Evolutionary conservation across 2,797 vertebrate species (phyloP).

Genomic region (Semotilus atromaculatus): DNA sequence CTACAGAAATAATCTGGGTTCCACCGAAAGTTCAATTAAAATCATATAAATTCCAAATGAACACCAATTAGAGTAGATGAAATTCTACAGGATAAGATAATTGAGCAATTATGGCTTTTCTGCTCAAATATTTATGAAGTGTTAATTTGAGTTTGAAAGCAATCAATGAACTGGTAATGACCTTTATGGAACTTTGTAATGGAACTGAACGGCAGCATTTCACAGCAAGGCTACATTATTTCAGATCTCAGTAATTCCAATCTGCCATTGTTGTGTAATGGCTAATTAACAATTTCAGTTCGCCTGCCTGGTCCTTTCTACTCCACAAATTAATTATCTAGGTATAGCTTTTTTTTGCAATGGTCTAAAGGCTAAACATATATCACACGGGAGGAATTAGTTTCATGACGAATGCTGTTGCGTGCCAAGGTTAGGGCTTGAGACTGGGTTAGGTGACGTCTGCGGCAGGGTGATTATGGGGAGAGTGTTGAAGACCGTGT

Average conservation of each 20-base stretch:
- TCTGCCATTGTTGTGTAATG: constrained; percentile 39
- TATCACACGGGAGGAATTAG: constrained; percentile 28
- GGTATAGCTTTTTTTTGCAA: not conserved
- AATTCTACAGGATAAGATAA: constrained; percentile 75
- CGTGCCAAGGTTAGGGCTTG: constrained; percentile 20
- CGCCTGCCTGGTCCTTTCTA: constrained; percentile 23
- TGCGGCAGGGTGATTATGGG: constrained; percentile 24
- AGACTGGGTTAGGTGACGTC: constrained; percentile 29
- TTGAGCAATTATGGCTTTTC: constrained; percentile 72
- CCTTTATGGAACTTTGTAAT: constrained; percentile 57
- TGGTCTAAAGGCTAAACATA: constrained; percentile 35
- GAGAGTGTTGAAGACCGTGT: constrained; percentile 41
- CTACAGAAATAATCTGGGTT: constrained; percentile 74
- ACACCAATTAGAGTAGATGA: constrained; percentile 73
- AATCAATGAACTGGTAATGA: constrained; percentile 63
- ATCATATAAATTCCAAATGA: constrained; percentile 79
- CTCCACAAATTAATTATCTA: constrained; percentile 29
- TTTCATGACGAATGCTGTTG: constrained; percentile 24
- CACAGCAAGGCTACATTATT: constrained; percentile 20
- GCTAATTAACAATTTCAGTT: constrained; percentile 51
- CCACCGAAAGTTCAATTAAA: constrained; percentile 73
- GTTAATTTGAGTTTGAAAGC: constrained; percentile 70
- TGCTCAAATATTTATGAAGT: constrained; percentile 72
- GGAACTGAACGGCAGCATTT: constrained; percentile 25
- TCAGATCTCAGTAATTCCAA: constrained; percentile 37